phyloP scores from a whole-genome alignment of 2,797 vertebrate species.

The Phataginus tricuspis region DNA sequence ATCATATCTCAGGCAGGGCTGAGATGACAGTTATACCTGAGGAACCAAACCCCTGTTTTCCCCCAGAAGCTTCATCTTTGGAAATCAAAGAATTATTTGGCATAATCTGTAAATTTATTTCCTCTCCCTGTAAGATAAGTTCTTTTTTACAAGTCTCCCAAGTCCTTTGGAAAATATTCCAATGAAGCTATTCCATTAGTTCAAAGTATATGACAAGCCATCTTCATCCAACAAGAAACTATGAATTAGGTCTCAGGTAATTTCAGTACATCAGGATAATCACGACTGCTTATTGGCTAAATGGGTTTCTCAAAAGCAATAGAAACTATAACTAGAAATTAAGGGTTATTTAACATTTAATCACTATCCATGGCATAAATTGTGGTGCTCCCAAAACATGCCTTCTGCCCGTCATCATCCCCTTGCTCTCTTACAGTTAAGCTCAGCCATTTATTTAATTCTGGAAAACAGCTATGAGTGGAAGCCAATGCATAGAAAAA shows the following conservation, averaged over 20 bases:
- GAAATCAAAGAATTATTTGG: neutral
- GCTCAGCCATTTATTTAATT: neutral
- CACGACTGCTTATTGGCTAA: neutral
- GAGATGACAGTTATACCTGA: neutral
- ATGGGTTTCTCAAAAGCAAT: neutral
- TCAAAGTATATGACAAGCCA: neutral
- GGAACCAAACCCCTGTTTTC: neutral
- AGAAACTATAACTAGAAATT: neutral
- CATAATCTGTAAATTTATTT: neutral
- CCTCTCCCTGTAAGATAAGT: neutral
- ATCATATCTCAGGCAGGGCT: neutral
- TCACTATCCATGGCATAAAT: neutral
- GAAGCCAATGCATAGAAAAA: neutral
- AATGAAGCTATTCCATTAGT: neutral
- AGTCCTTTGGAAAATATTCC: neutral
- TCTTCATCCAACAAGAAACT: neutral
- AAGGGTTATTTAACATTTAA: neutral
- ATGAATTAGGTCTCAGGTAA: neutral
- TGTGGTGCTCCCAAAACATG: neutral
- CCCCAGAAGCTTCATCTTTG: neutral
- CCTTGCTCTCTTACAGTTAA: neutral
- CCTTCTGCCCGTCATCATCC: neutral
- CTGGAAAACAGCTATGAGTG: neutral
- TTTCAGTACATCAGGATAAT: neutral
- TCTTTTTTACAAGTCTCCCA: neutral